phyloP scores from a whole-genome alignment of 2,888 invertebrate species.

The Amphipyra tragopoginis region DNA sequence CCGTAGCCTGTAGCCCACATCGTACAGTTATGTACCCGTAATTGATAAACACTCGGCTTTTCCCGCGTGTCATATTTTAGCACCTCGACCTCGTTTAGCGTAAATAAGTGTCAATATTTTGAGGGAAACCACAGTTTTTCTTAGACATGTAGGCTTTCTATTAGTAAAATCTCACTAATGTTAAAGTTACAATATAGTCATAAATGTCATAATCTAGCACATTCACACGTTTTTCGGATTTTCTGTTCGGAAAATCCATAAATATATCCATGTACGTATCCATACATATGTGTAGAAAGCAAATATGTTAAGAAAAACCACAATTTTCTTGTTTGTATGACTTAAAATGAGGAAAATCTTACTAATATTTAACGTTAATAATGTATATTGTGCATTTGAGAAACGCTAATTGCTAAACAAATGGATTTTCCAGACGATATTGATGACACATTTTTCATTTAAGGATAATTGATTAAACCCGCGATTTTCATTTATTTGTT shows the following conservation, averaged over 20 bases:
- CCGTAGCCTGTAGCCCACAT: constrained; percentile 69
- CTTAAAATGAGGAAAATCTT: constrained; percentile 17
- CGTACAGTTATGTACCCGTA: constrained; percentile 79
- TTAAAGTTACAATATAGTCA: constrained; percentile 9
- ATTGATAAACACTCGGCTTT: constrained; percentile 59
- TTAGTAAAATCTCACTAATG: constrained; percentile 27
- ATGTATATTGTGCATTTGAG: background rate
- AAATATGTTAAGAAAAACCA: constrained; percentile 9
- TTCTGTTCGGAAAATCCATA: constrained; percentile 30
- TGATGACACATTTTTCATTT: background rate
- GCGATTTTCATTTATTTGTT: background rate
- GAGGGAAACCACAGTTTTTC: constrained; percentile 40
- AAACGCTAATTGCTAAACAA: constrained; percentile 19
- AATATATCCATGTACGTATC: background rate
- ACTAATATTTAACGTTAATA: constrained; percentile 18
- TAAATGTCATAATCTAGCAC: constrained; percentile 1
- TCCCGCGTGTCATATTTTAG: constrained; percentile 34
- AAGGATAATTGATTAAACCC: background rate
- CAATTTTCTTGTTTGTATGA: constrained; percentile 14
- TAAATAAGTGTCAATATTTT: constrained; percentile 20
- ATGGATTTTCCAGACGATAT: background rate
- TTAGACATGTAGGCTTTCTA: background rate
- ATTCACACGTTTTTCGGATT: constrained; percentile 13
- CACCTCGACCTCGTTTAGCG: constrained; percentile 11
- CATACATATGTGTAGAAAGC: too few species aligned